Conservation (phyloP, 2,888 invertebrate species). For the Odontothrips loti region DNA sequence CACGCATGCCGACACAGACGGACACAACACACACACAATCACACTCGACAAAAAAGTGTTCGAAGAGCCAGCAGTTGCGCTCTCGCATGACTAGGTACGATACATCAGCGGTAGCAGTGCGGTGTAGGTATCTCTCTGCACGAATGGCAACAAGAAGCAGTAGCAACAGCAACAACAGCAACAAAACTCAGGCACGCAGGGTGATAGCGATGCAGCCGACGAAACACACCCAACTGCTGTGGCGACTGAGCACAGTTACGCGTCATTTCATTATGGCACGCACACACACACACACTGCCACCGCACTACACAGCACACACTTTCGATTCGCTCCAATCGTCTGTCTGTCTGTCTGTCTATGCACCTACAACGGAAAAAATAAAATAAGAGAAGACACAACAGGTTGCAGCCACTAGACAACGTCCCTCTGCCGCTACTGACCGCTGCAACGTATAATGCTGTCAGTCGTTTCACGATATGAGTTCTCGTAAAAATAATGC, state of each 20-base stretch:
- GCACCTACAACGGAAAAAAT: no score
- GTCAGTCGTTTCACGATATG: slow-evolving; percentile 6
- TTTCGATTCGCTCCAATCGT: slow-evolving; percentile 17
- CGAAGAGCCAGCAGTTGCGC: not conserved
- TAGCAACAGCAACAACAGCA: not conserved
- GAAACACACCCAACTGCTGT: no score
- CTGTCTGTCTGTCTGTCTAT: no score
- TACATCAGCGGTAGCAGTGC: not conserved
- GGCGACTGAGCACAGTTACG: no score
- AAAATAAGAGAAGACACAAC: no score
- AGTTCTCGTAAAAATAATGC: slow-evolving; percentile 11
- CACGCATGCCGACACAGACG: not conserved
- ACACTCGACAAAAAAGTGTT: not conserved
- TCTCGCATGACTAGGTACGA: slow-evolving; percentile 24
- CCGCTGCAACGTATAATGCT: not conserved
- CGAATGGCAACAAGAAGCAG: no score
- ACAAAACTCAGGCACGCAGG: not conserved
- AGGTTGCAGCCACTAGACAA: no score
- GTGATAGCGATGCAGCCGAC: no score
- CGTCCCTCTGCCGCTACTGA: no score
- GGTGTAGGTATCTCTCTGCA: not conserved
- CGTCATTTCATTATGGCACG: not conserved
- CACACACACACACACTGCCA: not conserved
- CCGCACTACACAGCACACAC: not conserved
- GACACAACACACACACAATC: not conserved